These are phyloP conservation scores for Porites lobata DNA, from an alignment of 92 coral and sea anemone species.

Conservation along the genomic window DNA sequence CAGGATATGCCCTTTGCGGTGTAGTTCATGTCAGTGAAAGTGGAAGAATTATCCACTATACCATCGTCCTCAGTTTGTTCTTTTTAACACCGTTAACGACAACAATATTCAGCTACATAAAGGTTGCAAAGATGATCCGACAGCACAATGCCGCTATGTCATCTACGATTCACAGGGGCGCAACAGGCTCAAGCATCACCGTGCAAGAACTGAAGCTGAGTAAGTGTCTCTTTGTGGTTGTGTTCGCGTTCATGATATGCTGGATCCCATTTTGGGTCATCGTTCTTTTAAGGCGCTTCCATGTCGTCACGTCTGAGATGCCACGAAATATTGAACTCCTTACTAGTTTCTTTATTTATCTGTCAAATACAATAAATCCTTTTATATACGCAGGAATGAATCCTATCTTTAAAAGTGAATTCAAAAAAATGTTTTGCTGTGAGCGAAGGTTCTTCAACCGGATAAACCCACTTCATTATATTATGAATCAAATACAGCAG, in stretches of 20 bases:
- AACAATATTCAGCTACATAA: too few species aligned
- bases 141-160: not conserved
- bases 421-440: not conserved
- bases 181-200: not conserved
- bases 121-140: too few species aligned
- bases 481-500: not conserved
- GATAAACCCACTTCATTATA: too few species aligned
- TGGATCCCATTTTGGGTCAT: slow-evolving; percentile 28
- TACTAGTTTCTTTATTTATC: slow-evolving; percentile 7
- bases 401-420: slow-evolving; percentile 15
- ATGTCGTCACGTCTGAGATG: not conserved
- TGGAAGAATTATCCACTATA: slow-evolving; percentile 8
- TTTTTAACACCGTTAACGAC: not conserved
- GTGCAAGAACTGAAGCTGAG: slow-evolving; percentile 11
- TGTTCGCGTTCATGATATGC: not conserved
- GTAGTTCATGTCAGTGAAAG: not conserved
- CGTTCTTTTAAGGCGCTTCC: not conserved
- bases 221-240: not conserved
- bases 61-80: not conserved
- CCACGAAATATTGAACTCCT: slow-evolving; percentile 22
- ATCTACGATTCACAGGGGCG: not conserved
- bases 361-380: too few species aligned
- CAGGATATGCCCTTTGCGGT: slow-evolving; percentile 1
- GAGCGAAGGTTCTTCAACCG: not conserved
- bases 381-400: slow-evolving; percentile 16